A percentile compares a stretch with the other conserved stretches of the same genome.
Conservation (phyloP, 2,113 vertebrate species). For the Xenopus laevis region DNA sequence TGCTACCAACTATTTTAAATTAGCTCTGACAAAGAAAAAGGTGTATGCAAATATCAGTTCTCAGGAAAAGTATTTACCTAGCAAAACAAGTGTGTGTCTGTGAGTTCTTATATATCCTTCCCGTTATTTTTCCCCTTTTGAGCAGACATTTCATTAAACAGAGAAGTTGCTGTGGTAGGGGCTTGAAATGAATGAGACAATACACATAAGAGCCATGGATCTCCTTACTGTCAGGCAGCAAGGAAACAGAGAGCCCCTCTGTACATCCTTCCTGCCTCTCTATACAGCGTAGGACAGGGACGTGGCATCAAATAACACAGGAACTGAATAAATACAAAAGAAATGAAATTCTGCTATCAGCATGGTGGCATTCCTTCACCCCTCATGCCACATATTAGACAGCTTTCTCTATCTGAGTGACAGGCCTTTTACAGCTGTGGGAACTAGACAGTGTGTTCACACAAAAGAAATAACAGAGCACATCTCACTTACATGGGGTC, state of each 20-base stretch:
- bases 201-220: neutral
- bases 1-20: too few relatives aligned
- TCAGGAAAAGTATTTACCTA: too few relatives aligned
- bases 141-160: neutral
- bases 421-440: too few relatives aligned
- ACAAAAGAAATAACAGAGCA: neutral
- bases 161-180: neutral
- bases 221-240: neutral
- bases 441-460: neutral
- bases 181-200: neutral
- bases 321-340: neutral
- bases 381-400: neutral
- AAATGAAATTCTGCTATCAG: neutral
- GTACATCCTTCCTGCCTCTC: neutral
- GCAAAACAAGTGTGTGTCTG: too few relatives aligned
- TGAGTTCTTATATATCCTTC: too few relatives aligned
- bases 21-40: too few relatives aligned
- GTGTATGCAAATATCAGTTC: too few relatives aligned
- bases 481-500: conserved; percentile 31
- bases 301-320: neutral
- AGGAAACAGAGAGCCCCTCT: neutral
- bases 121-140: too few relatives aligned
- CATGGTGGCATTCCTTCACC: too few relatives aligned
- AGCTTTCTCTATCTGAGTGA: neutral
- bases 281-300: neutral